These are phyloP conservation scores for Pao palembangensis DNA, from an alignment of 2,113 vertebrate genomes.

Conservation along the genomic window DNA sequence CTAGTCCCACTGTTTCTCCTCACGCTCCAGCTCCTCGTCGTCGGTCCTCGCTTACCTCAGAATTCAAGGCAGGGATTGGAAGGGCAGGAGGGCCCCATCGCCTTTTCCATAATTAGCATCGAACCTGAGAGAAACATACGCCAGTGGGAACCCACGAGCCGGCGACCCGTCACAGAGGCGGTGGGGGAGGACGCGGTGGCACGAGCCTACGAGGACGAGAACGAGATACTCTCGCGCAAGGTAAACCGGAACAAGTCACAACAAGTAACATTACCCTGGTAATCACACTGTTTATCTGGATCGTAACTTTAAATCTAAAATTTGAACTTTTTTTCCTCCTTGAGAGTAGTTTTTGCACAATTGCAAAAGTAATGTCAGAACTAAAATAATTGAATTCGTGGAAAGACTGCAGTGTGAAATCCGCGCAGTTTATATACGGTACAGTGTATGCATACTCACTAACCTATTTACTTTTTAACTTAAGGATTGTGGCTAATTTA, in stretches of 20 bases:
- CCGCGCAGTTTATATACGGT: no score
- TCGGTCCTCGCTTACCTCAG: slow-evolving; percentile 46
- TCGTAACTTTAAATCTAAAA: no score
- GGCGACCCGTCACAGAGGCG: slow-evolving; percentile 14
- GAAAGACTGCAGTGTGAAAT: no score
- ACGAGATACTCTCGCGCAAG: slow-evolving; percentile 58
- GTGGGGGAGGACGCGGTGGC: slow-evolving; percentile 19
- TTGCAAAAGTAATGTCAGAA: no score
- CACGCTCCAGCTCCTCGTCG: slow-evolving; percentile 59
- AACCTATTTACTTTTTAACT: no score
- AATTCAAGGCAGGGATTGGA: neutral
- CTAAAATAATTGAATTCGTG: no score
- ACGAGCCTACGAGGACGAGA: slow-evolving; percentile 65
- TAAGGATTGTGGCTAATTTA: no score
- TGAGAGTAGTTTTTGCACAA: no score
- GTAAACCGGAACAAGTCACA: slow-evolving; percentile 33
- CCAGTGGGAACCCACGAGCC: slow-evolving; percentile 1
- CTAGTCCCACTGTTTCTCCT: slow-evolving; percentile 55
- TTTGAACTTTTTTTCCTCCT: no score
- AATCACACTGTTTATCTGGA: no score
- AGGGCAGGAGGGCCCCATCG: slow-evolving; percentile 36
- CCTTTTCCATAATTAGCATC: slow-evolving; percentile 71
- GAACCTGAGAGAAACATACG: slow-evolving; percentile 41
- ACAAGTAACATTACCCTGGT: no score
- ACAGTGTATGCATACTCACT: no score